Evolutionary conservation across 2,888 invertebrate species (phyloP).

Genomic region (Stegana nigrithorax): DNA sequence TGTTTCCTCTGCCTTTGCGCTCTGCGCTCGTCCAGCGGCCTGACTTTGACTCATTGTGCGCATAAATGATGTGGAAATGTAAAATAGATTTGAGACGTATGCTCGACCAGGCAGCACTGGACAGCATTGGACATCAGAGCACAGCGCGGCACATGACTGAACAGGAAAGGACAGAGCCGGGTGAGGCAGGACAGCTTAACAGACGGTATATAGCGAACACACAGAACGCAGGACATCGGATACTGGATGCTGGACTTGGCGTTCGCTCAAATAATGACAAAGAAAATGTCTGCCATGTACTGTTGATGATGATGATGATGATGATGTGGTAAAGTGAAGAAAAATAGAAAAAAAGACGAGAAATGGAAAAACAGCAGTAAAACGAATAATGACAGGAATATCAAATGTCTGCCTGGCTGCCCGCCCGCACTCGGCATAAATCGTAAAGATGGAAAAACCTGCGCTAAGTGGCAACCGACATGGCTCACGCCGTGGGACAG

Average conservation of each 20-base stretch:
- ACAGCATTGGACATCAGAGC: background rate
- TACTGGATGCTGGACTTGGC: too few species aligned
- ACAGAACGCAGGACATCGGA: too few species aligned
- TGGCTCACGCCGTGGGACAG: too few species aligned
- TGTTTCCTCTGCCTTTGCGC: constrained; percentile 26
- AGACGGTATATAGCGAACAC: too few species aligned
- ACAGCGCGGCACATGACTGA: too few species aligned
- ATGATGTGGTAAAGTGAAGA: background rate
- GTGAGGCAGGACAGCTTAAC: too few species aligned
- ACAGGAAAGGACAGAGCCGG: too few species aligned
- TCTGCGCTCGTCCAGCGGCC: constrained; percentile 49
- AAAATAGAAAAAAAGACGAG: background rate
- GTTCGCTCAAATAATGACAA: too few species aligned
- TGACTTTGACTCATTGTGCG: constrained; percentile 56
- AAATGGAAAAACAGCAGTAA: constrained; percentile 3
- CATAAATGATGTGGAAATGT: constrained; percentile 66
- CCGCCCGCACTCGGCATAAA: too few species aligned
- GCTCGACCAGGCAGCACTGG: constrained; percentile 23
- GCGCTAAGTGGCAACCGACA: too few species aligned
- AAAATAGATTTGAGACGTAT: constrained; percentile 59
- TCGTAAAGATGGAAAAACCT: too few species aligned
- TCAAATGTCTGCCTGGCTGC: constrained; percentile 20
- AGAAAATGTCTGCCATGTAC: constrained; percentile 7
- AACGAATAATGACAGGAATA: constrained; percentile 28
- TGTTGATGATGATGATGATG: background rate